phyloP scores from a whole-genome alignment of 2,797 vertebrate genomes.

The Smutsia temminckii region DNA sequence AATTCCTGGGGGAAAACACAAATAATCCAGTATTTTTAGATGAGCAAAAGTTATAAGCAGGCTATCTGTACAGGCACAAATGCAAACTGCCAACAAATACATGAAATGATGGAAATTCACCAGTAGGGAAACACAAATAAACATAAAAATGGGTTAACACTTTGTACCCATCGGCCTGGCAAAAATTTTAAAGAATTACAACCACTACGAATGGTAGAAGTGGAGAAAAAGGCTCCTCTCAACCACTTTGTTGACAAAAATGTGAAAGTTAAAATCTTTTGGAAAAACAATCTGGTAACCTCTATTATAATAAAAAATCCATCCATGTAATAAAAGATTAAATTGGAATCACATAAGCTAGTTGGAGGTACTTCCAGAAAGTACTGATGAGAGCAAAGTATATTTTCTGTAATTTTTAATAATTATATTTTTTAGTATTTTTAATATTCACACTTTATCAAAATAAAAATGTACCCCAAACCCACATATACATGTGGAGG shows the following conservation, averaged over 20 bases:
- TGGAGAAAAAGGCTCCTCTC: background rate
- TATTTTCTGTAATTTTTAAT: no score
- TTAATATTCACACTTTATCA: background rate
- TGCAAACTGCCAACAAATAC: background rate
- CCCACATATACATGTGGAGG: background rate
- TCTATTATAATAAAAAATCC: background rate
- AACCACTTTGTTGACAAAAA: background rate
- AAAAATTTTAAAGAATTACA: background rate
- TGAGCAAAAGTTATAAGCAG: background rate
- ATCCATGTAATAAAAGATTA: background rate
- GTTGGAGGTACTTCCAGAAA: background rate
- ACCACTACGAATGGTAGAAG: background rate
- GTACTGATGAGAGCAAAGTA: background rate
- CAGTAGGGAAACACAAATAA: background rate
- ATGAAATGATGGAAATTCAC: background rate
- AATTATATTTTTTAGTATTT: no score
- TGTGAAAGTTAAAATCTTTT: background rate
- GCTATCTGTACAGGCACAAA: background rate
- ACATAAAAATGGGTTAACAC: background rate
- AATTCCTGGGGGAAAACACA: background rate
- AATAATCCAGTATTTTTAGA: background rate
- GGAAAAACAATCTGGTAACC: background rate
- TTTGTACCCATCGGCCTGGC: background rate
- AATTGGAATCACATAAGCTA: background rate
- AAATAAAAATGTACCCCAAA: background rate